Conservation (phyloP, 2,797 vertebrate genomes). For the Miichthys miiuy region DNA sequence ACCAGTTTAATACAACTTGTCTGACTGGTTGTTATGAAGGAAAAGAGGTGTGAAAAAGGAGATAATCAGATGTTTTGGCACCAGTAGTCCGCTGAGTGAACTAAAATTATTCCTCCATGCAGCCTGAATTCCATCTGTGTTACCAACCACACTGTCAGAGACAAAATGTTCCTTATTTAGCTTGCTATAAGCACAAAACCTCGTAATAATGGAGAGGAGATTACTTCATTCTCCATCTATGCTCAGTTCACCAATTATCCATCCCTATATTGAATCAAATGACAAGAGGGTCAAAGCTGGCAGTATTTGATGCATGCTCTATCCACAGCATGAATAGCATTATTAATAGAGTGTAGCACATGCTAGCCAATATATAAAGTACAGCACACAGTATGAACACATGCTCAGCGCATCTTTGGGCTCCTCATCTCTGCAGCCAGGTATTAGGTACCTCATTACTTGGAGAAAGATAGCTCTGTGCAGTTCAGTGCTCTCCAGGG, state of each 20-base stretch:
- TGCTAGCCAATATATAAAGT: conserved; percentile 30
- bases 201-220: conserved; percentile 57
- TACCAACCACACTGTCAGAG: conserved; percentile 45
- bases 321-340: conserved; percentile 44
- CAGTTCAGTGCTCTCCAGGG: conserved; percentile 55
- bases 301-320: conserved; percentile 56
- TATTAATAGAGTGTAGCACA: conserved; percentile 48
- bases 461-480: conserved; percentile 56
- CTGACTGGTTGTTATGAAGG: conserved; percentile 29
- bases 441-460: conserved; percentile 72
- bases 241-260: conserved; percentile 69
- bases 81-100: conserved; percentile 21
- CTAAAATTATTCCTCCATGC: conserved; percentile 63
- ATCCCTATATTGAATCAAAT: conserved; percentile 60
- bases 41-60: conserved; percentile 30
- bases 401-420: conserved; percentile 42
- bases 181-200: conserved; percentile 53
- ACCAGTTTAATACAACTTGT: conserved; percentile 44
- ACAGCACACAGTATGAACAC: conserved; percentile 41
- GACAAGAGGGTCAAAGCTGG: conserved; percentile 67
- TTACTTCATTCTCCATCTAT: conserved; percentile 53
- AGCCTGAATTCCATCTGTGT: conserved; percentile 65
- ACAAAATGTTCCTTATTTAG: conserved; percentile 58
- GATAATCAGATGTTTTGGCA: conserved; percentile 66
- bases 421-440: conserved; percentile 66